Evolutionary conservation across 23 tunicate species (phyloP), one percentile per base, ranked within the genome.

Genomic region (Ascidia mentula): DNA sequence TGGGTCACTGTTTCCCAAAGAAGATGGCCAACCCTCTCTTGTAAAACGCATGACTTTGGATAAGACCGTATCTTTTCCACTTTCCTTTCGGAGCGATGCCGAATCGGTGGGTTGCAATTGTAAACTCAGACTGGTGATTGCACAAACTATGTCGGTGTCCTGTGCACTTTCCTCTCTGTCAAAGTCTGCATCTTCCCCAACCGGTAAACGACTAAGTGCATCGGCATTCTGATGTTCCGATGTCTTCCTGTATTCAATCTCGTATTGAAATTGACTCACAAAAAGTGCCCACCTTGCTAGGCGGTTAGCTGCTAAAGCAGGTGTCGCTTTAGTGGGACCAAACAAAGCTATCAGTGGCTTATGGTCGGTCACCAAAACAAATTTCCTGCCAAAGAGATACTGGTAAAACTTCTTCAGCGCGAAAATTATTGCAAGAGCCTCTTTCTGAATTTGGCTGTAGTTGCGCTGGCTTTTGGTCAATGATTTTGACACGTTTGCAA

Each of bases 241-340:
- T 1, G 86, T 82, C 46, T 40, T 82, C 4, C 79, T 40, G 73
- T 73, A 82, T 6, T 40, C 72, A 6, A 82, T 53, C 31, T 45
- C 72, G 75, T 61, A 82, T 5, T 18, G 8, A 40, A 73, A 73
- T 46, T 82, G 79, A 32, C 37, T 46, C 1, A 73, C 9, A 36
- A 45, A 36, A 7, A 83, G 46, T n/a, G 73, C 77, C 77, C 77
- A 77, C 4, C 81, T 40, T 46, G 46, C 87, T 77, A 83, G 40
- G 32, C 87, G 76, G 65, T 83, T 83, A 60, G 87, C 87, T 31
- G 78, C 86, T 22, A 83, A 30, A 37, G 76, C 87, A 20, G 65
- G 12, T n/a, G n/a, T n/a, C n/a, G n/a, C n/a, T n/a, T n/a, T n/a
- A n/a, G n/a, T n/a, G n/a, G n/a, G n/a, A n/a, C n/a, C n/a, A n/a